Evolutionary conservation across 2,888 invertebrate species (phyloP).

Genomic region (Bugulina stolonifera): DNA sequence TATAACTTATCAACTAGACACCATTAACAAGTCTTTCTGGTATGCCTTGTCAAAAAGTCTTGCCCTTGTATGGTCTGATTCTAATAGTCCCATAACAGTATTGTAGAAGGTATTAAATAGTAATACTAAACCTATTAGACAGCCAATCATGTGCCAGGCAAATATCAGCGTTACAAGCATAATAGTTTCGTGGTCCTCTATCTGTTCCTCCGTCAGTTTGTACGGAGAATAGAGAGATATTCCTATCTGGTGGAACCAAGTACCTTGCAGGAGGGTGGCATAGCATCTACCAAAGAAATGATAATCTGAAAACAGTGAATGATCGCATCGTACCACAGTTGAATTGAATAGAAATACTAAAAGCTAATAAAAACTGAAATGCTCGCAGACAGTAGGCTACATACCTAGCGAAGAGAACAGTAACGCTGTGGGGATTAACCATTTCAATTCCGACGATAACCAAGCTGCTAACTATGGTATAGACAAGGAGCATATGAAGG

Average conservation of each 20-base stretch:
- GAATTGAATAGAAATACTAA: too few species aligned
- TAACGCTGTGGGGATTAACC: slow-evolving; percentile 44
- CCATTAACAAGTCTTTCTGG: too few species aligned
- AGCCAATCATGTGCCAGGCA: slow-evolving; percentile 42
- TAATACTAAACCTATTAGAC: slow-evolving; percentile 25
- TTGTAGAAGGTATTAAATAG: too few species aligned
- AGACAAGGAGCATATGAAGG: slow-evolving; percentile 55
- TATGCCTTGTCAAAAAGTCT: too few species aligned
- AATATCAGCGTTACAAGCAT: slow-evolving; percentile 54
- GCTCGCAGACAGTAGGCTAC: background rate
- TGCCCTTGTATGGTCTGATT: too few species aligned
- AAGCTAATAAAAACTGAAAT: too few species aligned
- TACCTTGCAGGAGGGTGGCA: slow-evolving; percentile 56
- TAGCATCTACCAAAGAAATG: slow-evolving; percentile 42
- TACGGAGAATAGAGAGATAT: slow-evolving; percentile 56
- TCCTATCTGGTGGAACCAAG: slow-evolving; percentile 57
- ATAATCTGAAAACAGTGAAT: too few species aligned
- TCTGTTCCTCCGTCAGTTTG: slow-evolving; percentile 45
- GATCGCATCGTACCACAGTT: too few species aligned
- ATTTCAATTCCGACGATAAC: slow-evolving; percentile 50
- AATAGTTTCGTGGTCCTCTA: slow-evolving; percentile 49
- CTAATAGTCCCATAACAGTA: too few species aligned
- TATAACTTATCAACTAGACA: too few species aligned
- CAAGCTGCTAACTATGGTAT: slow-evolving; percentile 47
- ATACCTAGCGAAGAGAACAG: slow-evolving; percentile 43